Evolutionary conservation across 2,888 invertebrate species (phyloP).

Genomic region (Glyphotaelius pellucidus): DNA sequence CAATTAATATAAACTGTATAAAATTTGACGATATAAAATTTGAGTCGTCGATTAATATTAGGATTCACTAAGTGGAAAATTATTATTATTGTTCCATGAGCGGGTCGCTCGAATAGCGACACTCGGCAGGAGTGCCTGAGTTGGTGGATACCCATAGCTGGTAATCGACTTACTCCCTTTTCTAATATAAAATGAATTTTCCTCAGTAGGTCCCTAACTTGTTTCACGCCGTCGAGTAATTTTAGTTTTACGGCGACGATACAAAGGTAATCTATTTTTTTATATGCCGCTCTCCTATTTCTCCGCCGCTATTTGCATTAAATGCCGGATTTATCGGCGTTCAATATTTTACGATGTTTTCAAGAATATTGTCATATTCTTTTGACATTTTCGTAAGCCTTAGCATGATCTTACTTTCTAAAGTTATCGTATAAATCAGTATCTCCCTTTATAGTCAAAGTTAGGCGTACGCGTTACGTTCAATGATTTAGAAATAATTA

Average conservation of each 20-base stretch:
- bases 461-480: constrained; percentile 52
- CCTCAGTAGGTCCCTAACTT: not conserved
- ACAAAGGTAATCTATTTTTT: not conserved
- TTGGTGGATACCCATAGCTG: no score
- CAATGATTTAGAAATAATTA: constrained; percentile 55
- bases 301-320: no score
- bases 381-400: constrained; percentile 11
- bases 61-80: no score
- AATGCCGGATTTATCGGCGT: not conserved
- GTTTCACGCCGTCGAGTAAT: not conserved
- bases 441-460: constrained; percentile 47
- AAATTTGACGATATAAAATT: no score
- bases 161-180: not conserved
- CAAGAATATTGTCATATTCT: not conserved
- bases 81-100: no score
- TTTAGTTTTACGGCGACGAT: not conserved
- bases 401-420: constrained; percentile 25
- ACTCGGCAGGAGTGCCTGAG: no score
- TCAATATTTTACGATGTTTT: not conserved
- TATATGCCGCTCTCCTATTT: not conserved
- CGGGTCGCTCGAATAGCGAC: no score
- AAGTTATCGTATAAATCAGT: constrained; percentile 54
- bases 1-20: no score
- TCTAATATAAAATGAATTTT: not conserved
- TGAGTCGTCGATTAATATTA: no score